Evolutionary conservation across 2,113 vertebrate genomes (phyloP), one percentile per base, ranked within the genome.

Genomic region (Stegastes partitus): DNA sequence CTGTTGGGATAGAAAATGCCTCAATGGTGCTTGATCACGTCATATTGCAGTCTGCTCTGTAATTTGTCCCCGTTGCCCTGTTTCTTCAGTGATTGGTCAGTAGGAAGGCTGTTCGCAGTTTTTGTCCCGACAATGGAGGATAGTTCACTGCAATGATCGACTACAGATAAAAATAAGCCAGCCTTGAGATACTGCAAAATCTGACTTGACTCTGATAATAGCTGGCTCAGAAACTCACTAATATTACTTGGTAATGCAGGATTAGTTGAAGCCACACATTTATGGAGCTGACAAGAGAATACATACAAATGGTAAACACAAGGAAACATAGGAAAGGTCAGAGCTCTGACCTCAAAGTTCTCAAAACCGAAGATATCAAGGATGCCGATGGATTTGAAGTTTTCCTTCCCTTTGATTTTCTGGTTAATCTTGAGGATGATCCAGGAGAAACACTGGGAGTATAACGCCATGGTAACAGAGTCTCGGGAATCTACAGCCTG

Each of bases 351-450:
- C 96, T 96, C 94, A 89, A 98, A 98, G 89, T 98, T 98, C 88
- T 98, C 97, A 22, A 98, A 98, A 77, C 97, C 97, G 26, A 98
- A 98, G 83, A 98, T 98, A 93, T 98, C 97, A 22, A 98, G 94
- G 91, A 98, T 98, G 68, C 97, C 96, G n/a, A 98, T 96, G 80
- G 97, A 98, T 82, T 97, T 98, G 66, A 98, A 98, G 91, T 97
- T 97, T 89, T 98, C 96, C 69, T 96, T 97, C 79, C 97, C 96
- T 84, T 95, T 96, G 88, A 98, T 94, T 84, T 96, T 97, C 59
- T 93, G 94, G 78, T 98, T 98, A 88, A 98, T 97, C 85, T 96
- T 96, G 68, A 90, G 94, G 88, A 98, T 97, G 87, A 98, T 96
- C 97, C 97, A 98, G 7, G 97, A 97, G 85, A 98, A 98, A 85